Evolutionary conservation across 2,888 invertebrate genomes (phyloP).

Genomic region (Corythucha ciliata): DNA sequence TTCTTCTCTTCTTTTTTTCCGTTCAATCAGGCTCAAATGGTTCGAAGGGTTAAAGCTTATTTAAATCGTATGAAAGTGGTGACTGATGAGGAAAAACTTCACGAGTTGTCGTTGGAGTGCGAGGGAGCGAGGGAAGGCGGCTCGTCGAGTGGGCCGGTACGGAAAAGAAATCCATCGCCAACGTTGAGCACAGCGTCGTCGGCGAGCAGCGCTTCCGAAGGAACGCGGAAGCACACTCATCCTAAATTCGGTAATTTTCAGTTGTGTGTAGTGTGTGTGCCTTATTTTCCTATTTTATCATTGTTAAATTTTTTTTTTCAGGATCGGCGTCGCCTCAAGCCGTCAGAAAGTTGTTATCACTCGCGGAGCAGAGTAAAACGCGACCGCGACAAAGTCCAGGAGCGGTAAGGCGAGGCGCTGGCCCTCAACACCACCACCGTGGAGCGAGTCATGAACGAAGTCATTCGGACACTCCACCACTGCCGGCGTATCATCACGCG

Average conservation of each 20-base stretch:
- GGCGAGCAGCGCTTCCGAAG: constrained; percentile 74
- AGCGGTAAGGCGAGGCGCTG: constrained; percentile 32
- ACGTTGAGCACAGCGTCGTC: constrained; percentile 87
- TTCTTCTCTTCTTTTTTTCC: not conserved
- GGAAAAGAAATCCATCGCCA: constrained; percentile 83
- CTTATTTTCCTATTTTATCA: not conserved
- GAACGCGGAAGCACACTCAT: constrained; percentile 36
- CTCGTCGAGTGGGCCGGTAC: constrained; percentile 41
- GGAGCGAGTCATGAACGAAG: constrained; percentile 62
- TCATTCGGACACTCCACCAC: constrained; percentile 62
- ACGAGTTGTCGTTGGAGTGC: constrained; percentile 80
- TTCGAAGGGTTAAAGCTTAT: constrained; percentile 91
- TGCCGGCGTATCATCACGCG: constrained; percentile 29
- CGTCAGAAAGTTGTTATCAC: constrained; percentile 84
- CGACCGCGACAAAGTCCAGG: constrained; percentile 62
- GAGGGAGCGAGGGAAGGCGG: constrained; percentile 50
- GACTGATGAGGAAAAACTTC: constrained; percentile 82
- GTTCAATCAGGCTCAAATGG: constrained; percentile 79
- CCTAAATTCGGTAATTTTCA: constrained; percentile 43
- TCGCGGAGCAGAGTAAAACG: constrained; percentile 81
- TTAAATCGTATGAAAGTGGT: constrained; percentile 84
- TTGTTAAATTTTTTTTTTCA: constrained; percentile 34
- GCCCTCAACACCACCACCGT: constrained; percentile 43
- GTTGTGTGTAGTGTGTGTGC: not conserved
- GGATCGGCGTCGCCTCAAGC: constrained; percentile 95